Percentiles rank a stretch among this genome's conserved stretches.
These are phyloP conservation scores for Poecilia velifera DNA, from an alignment of 2,797 vertebrate genomes.

Conservation along the genomic window DNA sequence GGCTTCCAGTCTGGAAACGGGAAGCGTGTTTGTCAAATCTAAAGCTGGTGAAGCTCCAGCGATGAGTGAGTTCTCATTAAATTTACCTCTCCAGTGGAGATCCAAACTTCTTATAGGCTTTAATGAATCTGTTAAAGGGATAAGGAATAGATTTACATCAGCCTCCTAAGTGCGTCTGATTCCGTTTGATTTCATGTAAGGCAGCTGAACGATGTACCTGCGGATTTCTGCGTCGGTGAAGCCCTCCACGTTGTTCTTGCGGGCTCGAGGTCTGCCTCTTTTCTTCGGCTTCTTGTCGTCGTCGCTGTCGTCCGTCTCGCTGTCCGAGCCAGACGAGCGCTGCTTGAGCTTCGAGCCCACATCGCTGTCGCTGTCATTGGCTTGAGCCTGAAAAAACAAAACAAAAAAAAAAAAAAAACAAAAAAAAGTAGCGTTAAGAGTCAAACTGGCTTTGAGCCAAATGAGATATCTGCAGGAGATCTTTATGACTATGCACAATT, in stretches of 20 bases:
- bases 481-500: not conserved
- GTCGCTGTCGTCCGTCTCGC: constrained; percentile 93
- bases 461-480: not conserved
- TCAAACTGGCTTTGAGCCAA: not conserved
- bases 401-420: too few relatives aligned
- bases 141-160: not conserved
- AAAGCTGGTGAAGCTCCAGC: not conserved
- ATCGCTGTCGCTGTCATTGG: constrained; percentile 97
- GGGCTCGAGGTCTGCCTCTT: constrained; percentile 91
- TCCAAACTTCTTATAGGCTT: constrained; percentile 98
- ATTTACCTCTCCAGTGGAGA: constrained; percentile 93
- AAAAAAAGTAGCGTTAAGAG: not conserved
- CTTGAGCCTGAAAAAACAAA: constrained; percentile 82
- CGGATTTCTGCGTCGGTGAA: constrained; percentile 97
- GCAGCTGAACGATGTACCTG: constrained; percentile 78
- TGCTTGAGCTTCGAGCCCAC: constrained; percentile 94
- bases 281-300: constrained; percentile 96
- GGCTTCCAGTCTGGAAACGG: constrained; percentile 87
- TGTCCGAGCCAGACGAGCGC: constrained; percentile 93
- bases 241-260: constrained; percentile 96
- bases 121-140: constrained; percentile 89
- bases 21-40: not conserved
- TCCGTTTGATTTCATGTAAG: not conserved
- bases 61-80: not conserved
- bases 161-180: not conserved